phyloP scores from a whole-genome alignment of 2,888 invertebrate genomes.

The Melangyna quadrimaculata region DNA sequence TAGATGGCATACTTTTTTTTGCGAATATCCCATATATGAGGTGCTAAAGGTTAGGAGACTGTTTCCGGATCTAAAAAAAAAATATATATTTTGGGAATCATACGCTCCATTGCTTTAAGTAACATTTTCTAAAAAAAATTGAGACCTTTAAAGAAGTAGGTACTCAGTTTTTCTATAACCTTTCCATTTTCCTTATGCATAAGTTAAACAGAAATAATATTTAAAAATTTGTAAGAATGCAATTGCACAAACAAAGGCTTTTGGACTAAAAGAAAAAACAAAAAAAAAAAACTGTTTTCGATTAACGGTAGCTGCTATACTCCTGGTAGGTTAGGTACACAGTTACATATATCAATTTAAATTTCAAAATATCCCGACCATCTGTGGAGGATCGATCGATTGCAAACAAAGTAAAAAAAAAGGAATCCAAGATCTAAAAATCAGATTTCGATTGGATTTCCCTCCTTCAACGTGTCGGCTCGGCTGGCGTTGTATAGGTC shows the following conservation, averaged over 20 bases:
- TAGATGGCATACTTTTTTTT: no score
- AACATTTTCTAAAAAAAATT: no score
- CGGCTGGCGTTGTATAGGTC: no score
- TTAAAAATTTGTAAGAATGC: background rate
- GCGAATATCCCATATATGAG: no score
- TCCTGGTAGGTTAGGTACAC: no score
- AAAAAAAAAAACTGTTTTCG: background rate
- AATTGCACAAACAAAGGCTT: conserved; percentile 15
- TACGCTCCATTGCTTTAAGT: no score
- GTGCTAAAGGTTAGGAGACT: no score
- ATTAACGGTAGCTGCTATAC: background rate
- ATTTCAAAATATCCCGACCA: conserved; percentile 68
- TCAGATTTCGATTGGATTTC: conserved; percentile 62
- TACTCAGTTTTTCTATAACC: no score
- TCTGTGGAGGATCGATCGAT: conserved; percentile 40
- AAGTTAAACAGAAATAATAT: background rate
- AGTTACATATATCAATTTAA: conserved; percentile 54
- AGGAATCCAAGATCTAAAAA: conserved; percentile 59
- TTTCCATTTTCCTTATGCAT: no score
- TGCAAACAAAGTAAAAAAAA: conserved; percentile 60
- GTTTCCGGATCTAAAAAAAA: no score
- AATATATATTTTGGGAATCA: no score
- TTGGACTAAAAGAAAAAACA: background rate
- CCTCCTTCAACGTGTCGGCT: conserved; percentile 4
- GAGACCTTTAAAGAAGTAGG: no score